Percentiles rank a stretch among this genome's conserved stretches.
phyloP scores from a whole-genome alignment of 2,113 vertebrate species.

The Chaenogobius annularis region DNA sequence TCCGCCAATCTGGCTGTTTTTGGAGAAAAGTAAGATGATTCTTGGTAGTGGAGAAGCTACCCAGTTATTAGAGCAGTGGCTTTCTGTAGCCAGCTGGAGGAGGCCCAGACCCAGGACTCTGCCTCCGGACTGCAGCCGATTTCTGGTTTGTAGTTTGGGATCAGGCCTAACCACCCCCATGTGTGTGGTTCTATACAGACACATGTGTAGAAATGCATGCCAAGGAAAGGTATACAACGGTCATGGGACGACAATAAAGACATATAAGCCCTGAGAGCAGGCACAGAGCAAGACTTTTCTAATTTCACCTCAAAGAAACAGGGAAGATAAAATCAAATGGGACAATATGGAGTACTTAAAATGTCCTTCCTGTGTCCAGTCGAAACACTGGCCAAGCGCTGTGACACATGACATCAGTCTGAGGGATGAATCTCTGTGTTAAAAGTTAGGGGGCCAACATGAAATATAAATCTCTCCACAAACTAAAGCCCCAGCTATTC shows the following conservation, averaged over 20 bases:
- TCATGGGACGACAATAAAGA: constrained; percentile 21
- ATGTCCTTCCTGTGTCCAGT: neutral
- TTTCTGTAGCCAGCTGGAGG: constrained; percentile 69
- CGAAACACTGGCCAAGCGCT: constrained; percentile 6
- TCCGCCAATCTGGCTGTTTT: constrained; percentile 70
- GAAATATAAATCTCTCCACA: constrained; percentile 17
- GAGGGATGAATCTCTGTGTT: constrained; percentile 15
- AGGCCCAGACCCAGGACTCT: constrained; percentile 63
- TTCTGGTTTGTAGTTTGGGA: constrained; percentile 25
- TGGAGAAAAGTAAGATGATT: constrained; percentile 55
- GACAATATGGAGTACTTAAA: constrained; percentile 15
- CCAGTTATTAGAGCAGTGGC: constrained; percentile 73
- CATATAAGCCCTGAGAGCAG: neutral
- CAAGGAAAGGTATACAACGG: constrained; percentile 16
- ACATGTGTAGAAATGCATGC: constrained; percentile 6
- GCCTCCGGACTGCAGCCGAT: constrained; percentile 42
- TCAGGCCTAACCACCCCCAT: constrained; percentile 34
- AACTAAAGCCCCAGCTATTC: constrained; percentile 13
- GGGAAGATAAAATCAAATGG: constrained; percentile 18
- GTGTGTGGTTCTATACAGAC: constrained; percentile 23
- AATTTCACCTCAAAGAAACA: constrained; percentile 16
- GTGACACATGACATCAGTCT: constrained; percentile 26
- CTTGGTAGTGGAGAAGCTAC: constrained; percentile 73
- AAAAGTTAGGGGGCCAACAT: too few relatives aligned
- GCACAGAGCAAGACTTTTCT: constrained; percentile 4